phyloP scores from a whole-genome alignment of 1,140 invertebrate genomes.

The Phymorhynchus buccinoides region DNA sequence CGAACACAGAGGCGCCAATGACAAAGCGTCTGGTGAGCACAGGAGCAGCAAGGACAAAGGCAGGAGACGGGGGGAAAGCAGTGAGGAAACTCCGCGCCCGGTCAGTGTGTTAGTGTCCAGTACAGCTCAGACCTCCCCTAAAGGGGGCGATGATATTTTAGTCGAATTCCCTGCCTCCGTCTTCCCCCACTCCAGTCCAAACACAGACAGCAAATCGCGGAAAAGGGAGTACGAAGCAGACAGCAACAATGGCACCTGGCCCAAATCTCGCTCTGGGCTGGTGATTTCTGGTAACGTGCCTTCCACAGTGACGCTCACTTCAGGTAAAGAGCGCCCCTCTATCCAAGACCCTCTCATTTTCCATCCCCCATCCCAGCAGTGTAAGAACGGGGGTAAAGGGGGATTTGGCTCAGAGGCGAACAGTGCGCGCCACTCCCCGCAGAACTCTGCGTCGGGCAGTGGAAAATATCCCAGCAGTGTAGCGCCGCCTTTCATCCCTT shows the following conservation, averaged over 20 bases:
- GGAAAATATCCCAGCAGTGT: conserved; percentile 14
- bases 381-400: neutral
- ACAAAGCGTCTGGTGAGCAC: neutral
- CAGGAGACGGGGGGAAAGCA: neutral
- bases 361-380: conserved; percentile 15
- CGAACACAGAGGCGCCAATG: neutral
- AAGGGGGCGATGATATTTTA: neutral
- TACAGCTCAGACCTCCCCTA: conserved; percentile 7
- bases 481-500: neutral
- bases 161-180: neutral
- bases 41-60: conserved; percentile 3
- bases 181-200: conserved; percentile 21
- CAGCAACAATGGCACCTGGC: conserved; percentile 93
- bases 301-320: conserved; percentile 20
- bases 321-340: conserved; percentile 28
- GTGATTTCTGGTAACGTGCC: conserved; percentile 50
- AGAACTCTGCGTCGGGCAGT: conserved; percentile 37
- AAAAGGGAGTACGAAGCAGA: conserved; percentile 76
- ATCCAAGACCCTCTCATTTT: conserved; percentile 34
- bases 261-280: conserved; percentile 80
- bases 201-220: conserved; percentile 39
- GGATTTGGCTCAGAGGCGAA: neutral
- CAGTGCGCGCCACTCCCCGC: conserved; percentile 6
- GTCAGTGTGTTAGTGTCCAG: conserved; percentile 7
- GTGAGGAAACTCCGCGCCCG: neutral